Evolutionary conservation across 2,797 vertebrate species (phyloP).

Genomic region (Enteromius paludinosus): DNA sequence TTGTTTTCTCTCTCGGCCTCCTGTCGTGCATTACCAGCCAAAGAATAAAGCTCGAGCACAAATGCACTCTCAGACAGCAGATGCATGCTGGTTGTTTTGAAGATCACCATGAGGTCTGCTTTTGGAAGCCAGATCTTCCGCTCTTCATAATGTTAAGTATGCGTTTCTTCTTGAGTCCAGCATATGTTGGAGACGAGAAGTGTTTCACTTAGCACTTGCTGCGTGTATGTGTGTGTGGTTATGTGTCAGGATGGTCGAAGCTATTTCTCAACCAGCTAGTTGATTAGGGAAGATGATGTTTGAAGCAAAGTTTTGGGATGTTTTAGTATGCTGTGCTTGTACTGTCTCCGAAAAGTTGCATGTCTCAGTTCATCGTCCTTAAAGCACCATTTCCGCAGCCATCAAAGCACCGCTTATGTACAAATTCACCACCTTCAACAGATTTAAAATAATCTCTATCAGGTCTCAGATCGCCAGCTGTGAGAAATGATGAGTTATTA

Average conservation of each 20-base stretch:
- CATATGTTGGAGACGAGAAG: not conserved
- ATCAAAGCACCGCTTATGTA: not conserved
- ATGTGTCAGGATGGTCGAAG: not conserved
- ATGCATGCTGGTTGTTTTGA: constrained; percentile 49
- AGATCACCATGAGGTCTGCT: constrained; percentile 22
- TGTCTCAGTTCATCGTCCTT: not conserved
- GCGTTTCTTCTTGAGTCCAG: not conserved
- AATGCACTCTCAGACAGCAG: constrained; percentile 33
- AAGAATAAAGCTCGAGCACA: constrained; percentile 22
- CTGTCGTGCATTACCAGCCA: constrained; percentile 16
- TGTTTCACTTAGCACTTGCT: not conserved
- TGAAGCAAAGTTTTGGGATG: not conserved
- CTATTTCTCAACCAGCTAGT: no score
- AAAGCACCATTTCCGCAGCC: not conserved
- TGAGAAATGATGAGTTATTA: not conserved
- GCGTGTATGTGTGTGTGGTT: not conserved
- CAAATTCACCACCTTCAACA: constrained; percentile 1
- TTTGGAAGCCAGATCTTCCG: not conserved
- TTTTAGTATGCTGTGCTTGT: not conserved
- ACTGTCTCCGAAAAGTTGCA: not conserved
- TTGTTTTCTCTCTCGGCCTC: constrained; percentile 32
- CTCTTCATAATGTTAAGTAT: no score
- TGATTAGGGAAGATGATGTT: not conserved
- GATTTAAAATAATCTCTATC: not conserved
- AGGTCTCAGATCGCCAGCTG: not conserved